These are phyloP conservation scores for Neopipo cinnamomea DNA, from an alignment of 2,113 vertebrate species.

Conservation along the genomic window DNA sequence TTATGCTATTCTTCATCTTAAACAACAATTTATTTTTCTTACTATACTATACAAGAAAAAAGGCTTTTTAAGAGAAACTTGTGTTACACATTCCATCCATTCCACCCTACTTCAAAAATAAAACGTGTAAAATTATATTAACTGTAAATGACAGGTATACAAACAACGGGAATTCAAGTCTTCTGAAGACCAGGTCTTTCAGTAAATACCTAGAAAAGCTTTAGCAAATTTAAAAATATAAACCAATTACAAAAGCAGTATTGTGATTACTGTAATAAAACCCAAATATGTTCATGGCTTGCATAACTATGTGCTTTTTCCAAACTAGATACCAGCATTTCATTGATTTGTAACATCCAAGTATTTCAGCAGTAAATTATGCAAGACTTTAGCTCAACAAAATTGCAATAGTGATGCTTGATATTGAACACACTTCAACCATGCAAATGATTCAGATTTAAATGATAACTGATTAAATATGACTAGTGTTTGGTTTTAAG, in stretches of 20 bases:
- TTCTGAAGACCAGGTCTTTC: neutral
- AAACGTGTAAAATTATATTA: neutral
- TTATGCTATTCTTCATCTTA: neutral
- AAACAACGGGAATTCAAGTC: neutral
- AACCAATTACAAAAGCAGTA: neutral
- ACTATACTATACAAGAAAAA: neutral
- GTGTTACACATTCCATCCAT: neutral
- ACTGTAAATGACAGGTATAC: neutral
- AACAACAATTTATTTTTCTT: neutral
- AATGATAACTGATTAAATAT: neutral
- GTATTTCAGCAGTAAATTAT: neutral
- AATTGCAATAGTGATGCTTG: neutral
- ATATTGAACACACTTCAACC: neutral
- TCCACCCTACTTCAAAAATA: neutral
- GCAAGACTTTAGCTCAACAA: neutral
- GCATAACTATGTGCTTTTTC: neutral
- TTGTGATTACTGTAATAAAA: neutral
- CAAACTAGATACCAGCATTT: neutral
- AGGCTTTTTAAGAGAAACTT: neutral
- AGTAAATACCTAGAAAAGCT: neutral
- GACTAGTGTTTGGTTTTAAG: neutral
- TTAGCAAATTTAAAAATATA: neutral
- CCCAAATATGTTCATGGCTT: neutral
- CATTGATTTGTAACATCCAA: neutral
- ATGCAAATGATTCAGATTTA: neutral